Base-by-base conservation (phyloP, 2,113 vertebrate species). In the Thamnophis sirtalis region DNA sequence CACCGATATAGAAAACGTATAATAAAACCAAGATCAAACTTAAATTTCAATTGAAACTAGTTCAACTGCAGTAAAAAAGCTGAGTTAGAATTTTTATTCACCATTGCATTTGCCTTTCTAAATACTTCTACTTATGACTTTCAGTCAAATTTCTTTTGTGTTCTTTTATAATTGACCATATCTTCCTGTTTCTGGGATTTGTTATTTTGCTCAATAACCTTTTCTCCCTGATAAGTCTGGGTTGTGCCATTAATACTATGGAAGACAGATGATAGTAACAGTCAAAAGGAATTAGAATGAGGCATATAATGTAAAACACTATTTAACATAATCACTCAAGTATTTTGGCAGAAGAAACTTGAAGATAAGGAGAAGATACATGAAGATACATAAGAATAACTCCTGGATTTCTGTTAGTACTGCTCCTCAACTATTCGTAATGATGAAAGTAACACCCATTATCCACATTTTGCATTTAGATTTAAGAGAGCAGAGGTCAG, bases 361-460 rank as follows among this genome's bases (percentile, higher is more conserved):
- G 89, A 87, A 95, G 80, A 92, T 86, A 93, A 87, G 91, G 91
- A 88, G 91, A 89, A 43, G 43, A 43, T 43, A 43, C 43, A 43
- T 43, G 43, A 93, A 85, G 90, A 85, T 88, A 88, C 0, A 90
- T 96, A 94, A 93, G 93, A 96, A 94, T 86, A 87, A 87, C 24
- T n/a, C 63, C 22, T 94, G 63, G 91, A 93, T 93, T 89, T 53
- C 53, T 95, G 89, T 93, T 86, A 94, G 90, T 86, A 49, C 0
- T 53, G 92, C 87, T 93, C 91, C 94, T 95, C 91, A 90, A 89
- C 95, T 96, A 97, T 95, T 94, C 54, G 38, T 93, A 93, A 91
- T 93, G 96, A 96, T 96, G 91, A 93, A 96, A 96, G 95, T 92
- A 84, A 95, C 94, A 96, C 93, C 92, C 50, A 92, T 68, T 92